These are phyloP conservation scores for Caenorhabditis sp. DNA, from an alignment of 2,888 invertebrate species.

Conservation along the genomic window DNA sequence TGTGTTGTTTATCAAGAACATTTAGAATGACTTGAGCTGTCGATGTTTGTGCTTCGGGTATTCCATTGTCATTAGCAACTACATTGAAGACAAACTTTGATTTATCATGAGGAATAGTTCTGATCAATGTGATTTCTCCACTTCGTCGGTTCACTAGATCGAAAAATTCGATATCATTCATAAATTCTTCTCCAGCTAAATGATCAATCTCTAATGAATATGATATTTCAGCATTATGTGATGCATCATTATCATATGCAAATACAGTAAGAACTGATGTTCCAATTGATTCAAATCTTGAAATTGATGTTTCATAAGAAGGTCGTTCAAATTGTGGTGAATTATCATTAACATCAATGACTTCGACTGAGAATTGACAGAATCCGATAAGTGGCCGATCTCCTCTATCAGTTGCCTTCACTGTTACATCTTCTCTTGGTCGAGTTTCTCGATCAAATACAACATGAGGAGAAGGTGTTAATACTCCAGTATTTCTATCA, in stretches of 20 bases:
- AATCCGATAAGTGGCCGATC: slow-evolving; percentile 95
- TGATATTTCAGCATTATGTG: slow-evolving; percentile 64
- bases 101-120: slow-evolving; percentile 52
- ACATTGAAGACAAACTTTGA: slow-evolving; percentile 76
- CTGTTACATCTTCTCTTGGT: slow-evolving; percentile 69
- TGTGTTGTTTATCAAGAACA: slow-evolving; percentile 57
- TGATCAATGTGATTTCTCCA: slow-evolving; percentile 57
- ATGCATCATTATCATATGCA: slow-evolving; percentile 68
- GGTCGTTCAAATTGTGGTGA: slow-evolving; percentile 84
- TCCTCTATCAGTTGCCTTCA: slow-evolving; percentile 95
- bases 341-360: slow-evolving; percentile 99
- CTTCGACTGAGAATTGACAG: slow-evolving; percentile 95
- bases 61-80: slow-evolving; percentile 82
- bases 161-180: slow-evolving; percentile 52
- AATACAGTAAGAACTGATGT: slow-evolving; percentile 66
- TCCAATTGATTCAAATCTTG: slow-evolving; percentile 51
- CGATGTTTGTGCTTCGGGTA: slow-evolving; percentile 76
- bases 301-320: slow-evolving; percentile 70
- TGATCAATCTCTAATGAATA: slow-evolving; percentile 61
- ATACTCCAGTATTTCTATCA: slow-evolving; percentile 69
- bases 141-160: slow-evolving; percentile 35
- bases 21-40: slow-evolving; percentile 80
- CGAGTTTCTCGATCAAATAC: slow-evolving; percentile 69
- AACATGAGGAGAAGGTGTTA: slow-evolving; percentile 71
- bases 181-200: slow-evolving; percentile 53